These are phyloP conservation scores for Sarotherodon lohbergeri DNA, from an alignment of 2,113 vertebrate genomes.

Conservation along the genomic window DNA sequence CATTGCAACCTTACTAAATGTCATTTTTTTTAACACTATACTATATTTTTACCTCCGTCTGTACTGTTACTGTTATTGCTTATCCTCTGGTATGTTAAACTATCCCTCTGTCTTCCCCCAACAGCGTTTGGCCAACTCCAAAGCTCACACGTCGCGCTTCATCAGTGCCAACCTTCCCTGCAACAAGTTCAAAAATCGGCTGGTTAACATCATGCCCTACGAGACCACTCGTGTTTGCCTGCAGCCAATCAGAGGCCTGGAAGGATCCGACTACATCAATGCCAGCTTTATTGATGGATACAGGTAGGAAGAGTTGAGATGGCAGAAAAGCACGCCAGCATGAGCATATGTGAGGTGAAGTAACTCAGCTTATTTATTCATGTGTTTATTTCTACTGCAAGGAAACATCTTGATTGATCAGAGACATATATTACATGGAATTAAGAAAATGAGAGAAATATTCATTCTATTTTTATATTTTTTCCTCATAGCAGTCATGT, in stretches of 20 bases:
- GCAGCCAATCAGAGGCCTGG: constrained; percentile 95
- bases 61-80: not conserved
- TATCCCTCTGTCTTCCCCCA: not conserved
- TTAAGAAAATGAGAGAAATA: not conserved
- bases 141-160: constrained; percentile 96
- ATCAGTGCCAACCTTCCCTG: constrained; percentile 98
- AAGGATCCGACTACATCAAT: constrained; percentile 96
- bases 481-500: not conserved
- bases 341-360: not conserved
- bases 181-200: constrained; percentile 99
- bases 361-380: not conserved
- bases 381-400: not conserved
- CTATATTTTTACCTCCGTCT: not conserved
- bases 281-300: constrained; percentile 96
- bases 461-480: not conserved
- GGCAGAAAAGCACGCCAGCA: not conserved
- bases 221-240: constrained; percentile 95
- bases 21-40: not conserved
- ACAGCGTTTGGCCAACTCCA: constrained; percentile 96
- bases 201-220: constrained; percentile 99
- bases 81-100: not conserved
- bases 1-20: not conserved
- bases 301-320: constrained; percentile 68
- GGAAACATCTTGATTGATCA: not conserved
- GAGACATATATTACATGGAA: not conserved